A percentile compares a stretch with the other conserved stretches of the same genome.
Conservation (phyloP, 2,797 vertebrate genomes). For the Distichodus sexfasciatus region DNA sequence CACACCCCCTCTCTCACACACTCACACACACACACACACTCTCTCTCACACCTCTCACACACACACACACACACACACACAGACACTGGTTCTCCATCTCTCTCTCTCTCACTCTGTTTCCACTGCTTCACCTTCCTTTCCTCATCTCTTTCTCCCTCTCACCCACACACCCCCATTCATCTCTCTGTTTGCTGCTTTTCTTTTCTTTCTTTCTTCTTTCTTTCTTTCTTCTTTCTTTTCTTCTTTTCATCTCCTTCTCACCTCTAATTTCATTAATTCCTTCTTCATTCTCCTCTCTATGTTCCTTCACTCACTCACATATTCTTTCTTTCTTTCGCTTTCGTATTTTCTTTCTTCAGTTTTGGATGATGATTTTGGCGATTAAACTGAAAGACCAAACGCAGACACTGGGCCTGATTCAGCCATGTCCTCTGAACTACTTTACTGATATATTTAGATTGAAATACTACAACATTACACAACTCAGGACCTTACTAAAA, state of each 20-base stretch:
- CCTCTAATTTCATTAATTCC: slow-evolving; percentile 9
- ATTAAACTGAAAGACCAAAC: no score
- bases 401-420: no score
- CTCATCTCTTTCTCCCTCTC: neutral
- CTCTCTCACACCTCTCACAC: neutral
- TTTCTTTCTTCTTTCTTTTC: slow-evolving; percentile 9
- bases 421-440: no score
- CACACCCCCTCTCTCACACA: neutral
- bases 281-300: slow-evolving; percentile 4
- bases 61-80: neutral
- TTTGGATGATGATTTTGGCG: no score
- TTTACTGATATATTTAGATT: no score
- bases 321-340: no score
- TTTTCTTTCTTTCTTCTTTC: neutral
- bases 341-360: no score
- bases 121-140: slow-evolving; percentile 29
- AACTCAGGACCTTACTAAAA: no score
- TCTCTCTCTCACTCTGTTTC: slow-evolving; percentile 2
- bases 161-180: neutral
- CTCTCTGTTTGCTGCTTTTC: slow-evolving; percentile 10
- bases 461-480: no score
- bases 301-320: no score
- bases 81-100: neutral
- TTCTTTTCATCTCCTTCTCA: slow-evolving; percentile 33
- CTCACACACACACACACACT: neutral